Evolutionary conservation across 2,888 invertebrate genomes (phyloP).

Genomic region (Cerastoderma edule): DNA sequence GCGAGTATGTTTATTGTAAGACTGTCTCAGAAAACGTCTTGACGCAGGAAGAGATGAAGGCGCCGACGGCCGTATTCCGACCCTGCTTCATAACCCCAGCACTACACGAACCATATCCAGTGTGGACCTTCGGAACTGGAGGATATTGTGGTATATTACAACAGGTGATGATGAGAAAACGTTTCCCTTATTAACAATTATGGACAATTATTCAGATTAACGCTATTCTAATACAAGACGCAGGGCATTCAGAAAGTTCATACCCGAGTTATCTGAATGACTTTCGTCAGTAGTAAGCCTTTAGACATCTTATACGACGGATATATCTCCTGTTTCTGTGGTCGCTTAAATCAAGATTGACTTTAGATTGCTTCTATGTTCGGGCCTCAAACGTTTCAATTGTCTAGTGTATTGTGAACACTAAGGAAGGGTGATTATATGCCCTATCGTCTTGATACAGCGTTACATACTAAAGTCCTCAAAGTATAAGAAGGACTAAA

Average conservation of each 20-base stretch:
- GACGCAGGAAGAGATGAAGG: neutral
- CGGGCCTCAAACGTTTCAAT: too few relatives aligned
- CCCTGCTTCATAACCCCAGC: conserved; percentile 14
- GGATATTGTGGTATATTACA: neutral
- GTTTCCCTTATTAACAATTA: neutral
- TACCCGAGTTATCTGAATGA: neutral
- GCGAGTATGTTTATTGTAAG: conserved; percentile 8
- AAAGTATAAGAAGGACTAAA: neutral
- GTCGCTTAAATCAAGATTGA: too few relatives aligned
- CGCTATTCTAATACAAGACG: too few relatives aligned
- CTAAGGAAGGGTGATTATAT: too few relatives aligned
- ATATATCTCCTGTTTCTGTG: neutral
- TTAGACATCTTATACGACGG: neutral
- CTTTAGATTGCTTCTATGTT: too few relatives aligned
- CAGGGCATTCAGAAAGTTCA: neutral
- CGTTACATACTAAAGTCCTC: neutral
- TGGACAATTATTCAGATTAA: neutral
- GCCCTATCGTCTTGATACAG: neutral
- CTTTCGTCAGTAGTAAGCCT: neutral
- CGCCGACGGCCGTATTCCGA: conserved; percentile 4
- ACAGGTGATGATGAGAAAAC: neutral
- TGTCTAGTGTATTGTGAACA: too few relatives aligned
- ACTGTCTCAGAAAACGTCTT: conserved; percentile 6
- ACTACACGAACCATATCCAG: neutral
- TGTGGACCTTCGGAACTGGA: neutral